Evolutionary conservation across 1,140 invertebrate species (phyloP).

Genomic region (Gonatopus flavifemur): DNA sequence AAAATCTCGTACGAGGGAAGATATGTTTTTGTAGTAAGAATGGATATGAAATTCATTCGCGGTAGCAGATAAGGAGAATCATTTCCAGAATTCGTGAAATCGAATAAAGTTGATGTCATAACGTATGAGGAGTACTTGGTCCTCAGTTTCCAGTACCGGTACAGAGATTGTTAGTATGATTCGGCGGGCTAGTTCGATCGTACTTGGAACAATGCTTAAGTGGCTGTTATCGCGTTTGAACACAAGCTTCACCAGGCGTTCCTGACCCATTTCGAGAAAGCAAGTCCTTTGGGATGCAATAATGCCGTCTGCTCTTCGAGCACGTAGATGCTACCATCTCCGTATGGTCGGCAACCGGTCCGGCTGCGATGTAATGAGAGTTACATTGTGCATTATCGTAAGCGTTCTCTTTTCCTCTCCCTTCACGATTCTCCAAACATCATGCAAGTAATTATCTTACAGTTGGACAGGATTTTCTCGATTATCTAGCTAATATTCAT

Average conservation of each 20-base stretch:
- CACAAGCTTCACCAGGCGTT: constrained; percentile 25
- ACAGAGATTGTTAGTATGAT: constrained; percentile 14
- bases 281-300: constrained; percentile 20
- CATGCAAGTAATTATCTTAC: constrained; percentile 10
- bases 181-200: constrained; percentile 17
- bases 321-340: constrained; percentile 8
- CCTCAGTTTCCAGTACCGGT: too few species aligned
- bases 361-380: constrained; percentile 20
- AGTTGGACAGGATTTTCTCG: neutral
- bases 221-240: constrained; percentile 31
- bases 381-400: constrained; percentile 29
- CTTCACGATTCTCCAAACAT: constrained; percentile 9
- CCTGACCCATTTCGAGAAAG: constrained; percentile 25
- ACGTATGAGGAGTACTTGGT: too few species aligned
- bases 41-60: too few species aligned
- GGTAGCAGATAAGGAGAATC: too few species aligned
- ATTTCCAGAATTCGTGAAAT: too few species aligned
- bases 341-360: constrained; percentile 7
- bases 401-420: constrained; percentile 6
- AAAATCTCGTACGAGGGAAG: too few species aligned
- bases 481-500: too few species aligned
- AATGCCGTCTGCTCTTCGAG: constrained; percentile 17
- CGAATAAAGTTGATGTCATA: too few species aligned
- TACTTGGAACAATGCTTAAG: constrained; percentile 27
- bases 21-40: too few species aligned